Evolutionary conservation across 2,888 invertebrate genomes (phyloP), one percentile per base, ranked within the genome.

Genomic region (Acrocyrtus sp.): DNA sequence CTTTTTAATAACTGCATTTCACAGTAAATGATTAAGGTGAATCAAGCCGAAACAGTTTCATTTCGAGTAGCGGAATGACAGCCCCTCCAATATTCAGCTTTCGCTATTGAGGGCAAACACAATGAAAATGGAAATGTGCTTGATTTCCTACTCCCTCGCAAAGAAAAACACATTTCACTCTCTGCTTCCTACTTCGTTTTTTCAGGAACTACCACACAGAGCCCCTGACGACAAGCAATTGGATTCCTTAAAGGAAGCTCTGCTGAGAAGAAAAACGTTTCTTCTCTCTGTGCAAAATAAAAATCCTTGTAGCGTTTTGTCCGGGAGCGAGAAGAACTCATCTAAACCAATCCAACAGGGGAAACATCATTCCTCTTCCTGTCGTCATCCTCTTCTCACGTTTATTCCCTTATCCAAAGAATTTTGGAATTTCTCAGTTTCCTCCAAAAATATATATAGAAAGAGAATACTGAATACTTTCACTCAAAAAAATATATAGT

Each of bases 291-390:
- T 12, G 12, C 19, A 57, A 41, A 43, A 39, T 8, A 6, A 39
- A 19, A 27, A 12, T 5, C 2, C 17, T 8, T 29, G 29, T 21
- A 45, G 56, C 21, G 50, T 54, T 45, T 43, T 58, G 68, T 68
- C 68, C 68, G 47, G 60, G 54, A 68, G 60, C 68, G 22, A 61
- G 54, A 57, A 61, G 45, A 68, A 68, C 68, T 68, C 68, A 61
- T 68, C 68, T 61, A 61, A 68, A 68, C 61, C 68, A 68, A 68
- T 68, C 60, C 68, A 68, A 68, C 53, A 60, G 61, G 68, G 68
- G 68, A 61, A 61, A 68, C 60, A 68, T 61, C 53, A 68, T 68
- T 68, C 61, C 47, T 68, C 68, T 68, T 72, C 57, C 72, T 58
- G 72, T 72, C 63, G 27, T 65, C 72, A 72, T 48, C 26, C 29